Evolutionary conservation across 2,113 vertebrate species (phyloP), one percentile per base, ranked within the genome.

Genomic region (Quiscalus mexicanus): DNA sequence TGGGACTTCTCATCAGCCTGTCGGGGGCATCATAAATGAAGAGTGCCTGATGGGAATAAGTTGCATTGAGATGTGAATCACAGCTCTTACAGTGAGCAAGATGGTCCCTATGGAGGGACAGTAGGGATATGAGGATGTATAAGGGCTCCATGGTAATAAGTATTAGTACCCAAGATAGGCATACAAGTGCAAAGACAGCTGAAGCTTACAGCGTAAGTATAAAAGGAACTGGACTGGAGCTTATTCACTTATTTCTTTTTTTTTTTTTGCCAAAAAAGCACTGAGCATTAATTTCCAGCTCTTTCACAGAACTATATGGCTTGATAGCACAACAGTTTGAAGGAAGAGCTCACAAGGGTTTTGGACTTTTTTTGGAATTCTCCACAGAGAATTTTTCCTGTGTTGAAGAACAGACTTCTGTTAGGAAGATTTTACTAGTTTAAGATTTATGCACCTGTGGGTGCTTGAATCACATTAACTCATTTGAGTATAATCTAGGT

Each of bases 101-200:
- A 24, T 0, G 0, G 8, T 67, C 35, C 20, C 35, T 42, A 14
- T 5, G 4, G 52, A 75, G 25, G 8, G 11, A 21, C 10, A 67
- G 13, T 31, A 21, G 50, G 44, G 31, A 58, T 50, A 6, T 75
- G 24, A 58, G 42, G 30, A n/a, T 65, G 10, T 58, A 17, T 49
- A 67, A 50, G 52, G 52, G 11, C 37, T 65, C 52, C 20, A 35
- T 35, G 44, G 31, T 42, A 35, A 58, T 35, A 58, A 67, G 13
- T 42, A 21, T 25, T 25, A 42, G 42, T 0, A 0, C 16, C 30
- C 20, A 67, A 25, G 12, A 50, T 42, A 50, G 49, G 44, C 42
- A 58, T 25, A 42, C 20, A 50, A 85, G 35, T 42, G 35, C 31
- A 85, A 35, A 58, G 21, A 49, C 42, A 75, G 20, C 21, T 50